Evolutionary conservation across 2,797 vertebrate genomes (phyloP).

Genomic region (Premnoplex brunnescens): DNA sequence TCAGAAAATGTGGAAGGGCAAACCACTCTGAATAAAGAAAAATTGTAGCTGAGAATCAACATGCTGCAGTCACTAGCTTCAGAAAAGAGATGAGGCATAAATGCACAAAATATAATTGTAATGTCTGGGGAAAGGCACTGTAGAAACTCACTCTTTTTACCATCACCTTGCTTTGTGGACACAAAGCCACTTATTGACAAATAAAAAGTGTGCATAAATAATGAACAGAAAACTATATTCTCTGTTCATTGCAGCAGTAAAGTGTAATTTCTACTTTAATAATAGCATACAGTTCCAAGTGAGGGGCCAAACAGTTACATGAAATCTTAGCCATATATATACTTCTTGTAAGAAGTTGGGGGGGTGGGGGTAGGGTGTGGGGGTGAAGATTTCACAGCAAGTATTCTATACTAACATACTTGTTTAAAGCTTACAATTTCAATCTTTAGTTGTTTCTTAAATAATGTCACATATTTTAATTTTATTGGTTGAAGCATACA

Average conservation of each 20-base stretch:
- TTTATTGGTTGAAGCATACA: neutral
- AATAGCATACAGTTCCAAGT: neutral
- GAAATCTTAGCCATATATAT: neutral
- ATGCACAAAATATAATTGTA: neutral
- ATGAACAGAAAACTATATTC: neutral
- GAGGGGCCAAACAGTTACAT: accelerated
- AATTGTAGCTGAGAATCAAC: neutral
- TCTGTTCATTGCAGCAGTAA: neutral
- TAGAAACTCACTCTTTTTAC: neutral
- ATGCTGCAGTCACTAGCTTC: neutral
- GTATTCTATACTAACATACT: neutral
- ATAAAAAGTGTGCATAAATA: neutral
- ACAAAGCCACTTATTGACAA: neutral
- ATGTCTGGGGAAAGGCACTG: neutral
- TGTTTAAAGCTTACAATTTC: neutral
- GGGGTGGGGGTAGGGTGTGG: accelerated
- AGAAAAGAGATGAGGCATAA: neutral
- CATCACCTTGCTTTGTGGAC: neutral
- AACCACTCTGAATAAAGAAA: neutral
- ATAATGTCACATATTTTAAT: neutral
- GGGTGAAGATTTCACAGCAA: neutral
- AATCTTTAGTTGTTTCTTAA: neutral
- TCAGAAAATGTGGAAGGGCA: neutral
- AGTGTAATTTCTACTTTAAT: neutral
- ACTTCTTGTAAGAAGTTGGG: neutral